Percentiles rank a stretch among this genome's conserved stretches.
phyloP scores from a whole-genome alignment of 2,113 vertebrate genomes.

The Struthidea cinerea region DNA sequence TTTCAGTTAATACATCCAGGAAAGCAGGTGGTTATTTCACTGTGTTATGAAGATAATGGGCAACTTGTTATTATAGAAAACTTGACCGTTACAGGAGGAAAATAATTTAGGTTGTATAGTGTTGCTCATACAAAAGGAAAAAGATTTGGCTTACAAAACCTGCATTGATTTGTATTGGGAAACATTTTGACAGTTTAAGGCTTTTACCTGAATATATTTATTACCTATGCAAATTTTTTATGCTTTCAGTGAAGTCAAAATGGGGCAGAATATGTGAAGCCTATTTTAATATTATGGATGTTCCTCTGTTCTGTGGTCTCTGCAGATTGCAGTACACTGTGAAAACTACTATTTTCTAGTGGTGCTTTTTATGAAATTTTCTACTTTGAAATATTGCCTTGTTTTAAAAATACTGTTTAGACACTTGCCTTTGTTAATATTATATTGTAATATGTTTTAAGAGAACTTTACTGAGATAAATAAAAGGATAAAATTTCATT shows the following conservation, averaged over 20 bases:
- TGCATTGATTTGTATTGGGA: not conserved
- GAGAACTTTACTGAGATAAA: conserved; percentile 16
- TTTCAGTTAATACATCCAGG: not conserved
- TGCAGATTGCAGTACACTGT: not conserved
- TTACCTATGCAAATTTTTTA: not conserved
- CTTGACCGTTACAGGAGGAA: not conserved
- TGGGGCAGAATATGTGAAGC: not conserved
- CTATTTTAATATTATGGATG: not conserved
- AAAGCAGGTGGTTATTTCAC: not conserved
- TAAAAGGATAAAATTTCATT: not conserved
- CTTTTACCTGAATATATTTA: not conserved
- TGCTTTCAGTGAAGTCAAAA: not conserved
- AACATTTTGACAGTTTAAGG: not conserved
- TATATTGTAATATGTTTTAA: not conserved
- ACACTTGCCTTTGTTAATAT: not conserved
- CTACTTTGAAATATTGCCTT: not conserved
- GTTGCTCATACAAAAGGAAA: not conserved
- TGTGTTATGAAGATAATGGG: not conserved
- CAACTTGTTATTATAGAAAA: not conserved
- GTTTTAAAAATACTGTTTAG: not conserved
- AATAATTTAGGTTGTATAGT: not conserved
- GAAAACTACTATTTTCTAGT: not conserved
- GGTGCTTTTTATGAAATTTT: not conserved
- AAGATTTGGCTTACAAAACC: not conserved
- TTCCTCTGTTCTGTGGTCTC: not conserved